Base-by-base conservation (phyloP, 2,797 vertebrate genomes). In the Rousettus madagascariensis region DNA sequence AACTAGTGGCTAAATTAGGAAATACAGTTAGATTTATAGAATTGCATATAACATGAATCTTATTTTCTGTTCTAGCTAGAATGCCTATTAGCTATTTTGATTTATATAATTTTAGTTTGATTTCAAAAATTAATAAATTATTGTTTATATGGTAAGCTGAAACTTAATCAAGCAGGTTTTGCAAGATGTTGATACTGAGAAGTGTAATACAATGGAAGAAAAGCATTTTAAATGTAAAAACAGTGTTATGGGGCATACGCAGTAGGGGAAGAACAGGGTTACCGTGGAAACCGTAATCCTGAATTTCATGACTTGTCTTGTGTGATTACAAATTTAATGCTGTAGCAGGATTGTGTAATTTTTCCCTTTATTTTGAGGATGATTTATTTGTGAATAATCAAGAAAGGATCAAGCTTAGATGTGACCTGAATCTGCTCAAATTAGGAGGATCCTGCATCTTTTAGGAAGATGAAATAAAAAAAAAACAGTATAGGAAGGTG, bases 331-430 rank as follows among this genome's bases (percentile, higher is more conserved):
- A 87, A 93, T 90, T 91, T 95, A 96, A 94, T 92, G 61, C 68
- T 90, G 11, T 90, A 90, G 87, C 55, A 95, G 33, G n/a, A 93
- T 65, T 95, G 38, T 95, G 43, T 90, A 80, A 87, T 30, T 91
- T 95, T 95, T 94, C 55, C n/a, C 38, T 94, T 96, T 93, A 77
- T 90, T 94, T 95, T 96, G 91, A 93, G 26, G 36, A 86, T 82
- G 72, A 93, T 95, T 88, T 97, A 95, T 87, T 96, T 86, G 66
- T 92, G 87, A 96, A 95, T 97, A 95, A 94, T 96, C 61, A 75
- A 38, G n/a, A 94, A 95, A 90, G 12, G 80, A 90, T 90, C 51
- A 75, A 65, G 33, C 43, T 96, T 94, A 90, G 55, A 71, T 93
- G 38, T 93, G 61, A 96, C 93, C 63, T 90, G 61, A 93, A 92